Base-by-base conservation (phyloP, 2,797 vertebrate genomes). In the Eospalax fontanierii region DNA sequence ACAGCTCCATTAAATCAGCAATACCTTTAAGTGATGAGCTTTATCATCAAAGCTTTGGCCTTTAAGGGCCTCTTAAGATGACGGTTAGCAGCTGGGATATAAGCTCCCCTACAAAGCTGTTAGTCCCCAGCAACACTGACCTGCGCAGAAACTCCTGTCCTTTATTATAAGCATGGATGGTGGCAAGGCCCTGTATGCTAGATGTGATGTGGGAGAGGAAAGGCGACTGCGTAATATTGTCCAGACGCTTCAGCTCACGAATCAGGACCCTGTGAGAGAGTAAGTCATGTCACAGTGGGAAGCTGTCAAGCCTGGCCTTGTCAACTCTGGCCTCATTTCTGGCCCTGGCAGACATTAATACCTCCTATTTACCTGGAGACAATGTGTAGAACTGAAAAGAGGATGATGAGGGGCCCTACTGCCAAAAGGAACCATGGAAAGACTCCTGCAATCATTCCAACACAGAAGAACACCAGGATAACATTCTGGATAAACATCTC, bases 401-500 rank as follows among this genome's bases (percentile, higher is more conserved):
- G 98, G 87, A 99, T 94, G 75, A 99, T 65, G 73, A 99, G 98
- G 0, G 99, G 99, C 9, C 99, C 99, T 87, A 99, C 99, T 0
- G 99, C 99, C 87, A 99, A 98, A 40, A 99, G 98, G 96, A 99
- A 99, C 99, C 99, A 99, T 0, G 99, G 99, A 91, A 99, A 99
- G 79, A 99, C 98, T 0, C 98, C 99, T 86, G 99, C 97, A 74
- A 99, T 99, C 96, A 99, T 98, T 0, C 99, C 99, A 61, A 99
- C 98, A 38, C 99, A 99, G 98, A 99, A 99, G 98, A 99, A 99
- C 38, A 99, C 99, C 97, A 99, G 98, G 97, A 99, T 99, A 65
- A 99, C 98, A 0, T 99, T 99, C 98, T 99, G 99, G 97, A 99
- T 99, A 94, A 99, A 99, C 99, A 99, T 99, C 98, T 99, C 99